Evolutionary conservation across 2,113 vertebrate species (phyloP), one percentile per base, ranked within the genome.

Genomic region (Perognathus longimembris): DNA sequence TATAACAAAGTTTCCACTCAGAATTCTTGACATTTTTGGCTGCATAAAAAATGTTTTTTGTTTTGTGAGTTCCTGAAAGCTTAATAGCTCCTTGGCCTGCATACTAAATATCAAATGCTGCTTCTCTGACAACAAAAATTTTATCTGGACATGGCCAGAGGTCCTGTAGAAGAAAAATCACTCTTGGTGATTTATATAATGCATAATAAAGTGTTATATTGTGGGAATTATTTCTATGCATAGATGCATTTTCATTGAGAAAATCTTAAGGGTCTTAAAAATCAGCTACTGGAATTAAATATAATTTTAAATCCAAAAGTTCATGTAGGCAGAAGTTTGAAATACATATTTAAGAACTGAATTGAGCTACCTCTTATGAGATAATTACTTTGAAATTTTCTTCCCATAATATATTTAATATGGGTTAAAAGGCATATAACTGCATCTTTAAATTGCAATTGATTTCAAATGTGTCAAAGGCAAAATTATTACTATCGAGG

Each of bases 401-500:
- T 85, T 91, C 34, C 30, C 24, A 28, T 36, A 42, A 54, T 91
- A 38, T 74, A 18, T 63, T 89, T 36, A 78, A 34, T 42, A 40
- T 11, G 8, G 34, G 4, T 87, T 92, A 71, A 74, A 83, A 69
- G 86, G 81, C 77, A 75, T 3, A 21, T 40, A 54, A 59, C 36
- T 38, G 7, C 9, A 74, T 87, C 45, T 30, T 89, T 54, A 91
- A 89, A 82, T 34, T 77, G 17, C 11, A 92, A 67, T 64, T 0
- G 0, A 89, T 80, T 94, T 83, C 66, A 88, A 84, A 79, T 79
- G 61, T 61, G 20, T 84, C 57, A 96, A 79, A 89, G 84, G 54
- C 1, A 86, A 90, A 93, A 85, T 74, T 90, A 73, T 34, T 91
- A 4, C 64, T 89, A 88, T 54, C 64, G 28, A 64, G 45, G 22